phyloP scores from a whole-genome alignment of 1,140 invertebrate species.

The Chymomyza costata region DNA sequence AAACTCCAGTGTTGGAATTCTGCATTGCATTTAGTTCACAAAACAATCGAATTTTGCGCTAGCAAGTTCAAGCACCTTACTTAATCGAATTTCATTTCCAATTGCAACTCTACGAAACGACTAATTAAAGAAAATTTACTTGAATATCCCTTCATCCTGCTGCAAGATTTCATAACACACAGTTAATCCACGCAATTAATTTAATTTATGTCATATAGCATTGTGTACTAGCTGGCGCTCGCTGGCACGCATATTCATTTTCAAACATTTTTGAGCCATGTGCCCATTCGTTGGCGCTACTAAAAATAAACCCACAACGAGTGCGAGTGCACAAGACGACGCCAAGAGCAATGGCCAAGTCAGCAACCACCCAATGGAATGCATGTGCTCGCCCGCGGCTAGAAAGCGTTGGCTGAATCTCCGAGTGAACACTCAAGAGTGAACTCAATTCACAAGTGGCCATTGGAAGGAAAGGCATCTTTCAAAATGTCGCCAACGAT shows the following conservation, averaged over 20 bases:
- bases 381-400: constrained; percentile 36
- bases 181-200: constrained; percentile 68
- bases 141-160: too few species aligned
- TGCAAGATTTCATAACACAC: constrained; percentile 64
- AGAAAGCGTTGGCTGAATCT: constrained; percentile 17
- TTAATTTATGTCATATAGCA: constrained; percentile 46
- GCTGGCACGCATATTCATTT: constrained; percentile 22
- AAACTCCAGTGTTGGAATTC: too few species aligned
- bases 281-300: constrained; percentile 55
- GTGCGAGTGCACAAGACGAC: constrained; percentile 26
- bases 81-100: too few species aligned
- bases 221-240: not conserved
- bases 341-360: constrained; percentile 43
- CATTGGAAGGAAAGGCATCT: constrained; percentile 25
- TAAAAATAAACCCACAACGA: constrained; percentile 50
- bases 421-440: constrained; percentile 22
- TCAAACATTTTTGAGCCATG: constrained; percentile 45
- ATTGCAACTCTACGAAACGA: too few species aligned
- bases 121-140: not conserved
- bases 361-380: constrained; percentile 45
- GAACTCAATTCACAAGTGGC: constrained; percentile 62
- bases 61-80: too few species aligned
- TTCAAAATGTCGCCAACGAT: constrained; percentile 40
- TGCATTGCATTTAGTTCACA: too few species aligned
- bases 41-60: too few species aligned